These are phyloP conservation scores for Drosophila histrio DNA, from an alignment of 2,888 invertebrate species.

Conservation along the genomic window DNA sequence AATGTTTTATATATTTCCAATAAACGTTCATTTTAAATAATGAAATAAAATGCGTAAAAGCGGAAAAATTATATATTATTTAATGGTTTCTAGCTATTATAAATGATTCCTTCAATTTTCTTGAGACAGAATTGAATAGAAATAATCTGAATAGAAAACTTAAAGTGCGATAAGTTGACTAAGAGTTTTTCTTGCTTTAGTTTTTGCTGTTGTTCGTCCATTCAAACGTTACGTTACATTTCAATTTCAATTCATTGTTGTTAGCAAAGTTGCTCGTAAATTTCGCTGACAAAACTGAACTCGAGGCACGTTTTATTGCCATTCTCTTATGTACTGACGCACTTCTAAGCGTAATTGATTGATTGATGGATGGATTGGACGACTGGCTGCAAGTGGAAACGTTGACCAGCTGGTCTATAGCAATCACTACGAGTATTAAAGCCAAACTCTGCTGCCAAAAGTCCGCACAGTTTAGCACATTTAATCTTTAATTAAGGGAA, in stretches of 20 bases:
- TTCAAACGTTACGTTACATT: conserved; percentile 7
- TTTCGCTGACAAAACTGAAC: conserved; percentile 61
- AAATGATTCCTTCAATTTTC: too few species aligned
- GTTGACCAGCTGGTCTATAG: conserved; percentile 23
- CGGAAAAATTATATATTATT: too few species aligned
- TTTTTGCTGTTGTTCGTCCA: neutral
- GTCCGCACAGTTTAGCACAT: conserved; percentile 62
- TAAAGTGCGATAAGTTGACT: conserved; percentile 1
- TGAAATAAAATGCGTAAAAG: too few species aligned
- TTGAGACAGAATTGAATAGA: too few species aligned
- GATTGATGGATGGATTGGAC: conserved; percentile 63
- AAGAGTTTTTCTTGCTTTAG: too few species aligned
- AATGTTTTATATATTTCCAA: too few species aligned
- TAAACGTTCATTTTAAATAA: too few species aligned
- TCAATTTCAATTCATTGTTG: conserved; percentile 53
- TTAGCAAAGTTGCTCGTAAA: conserved; percentile 68
- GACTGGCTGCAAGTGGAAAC: conserved; percentile 15
- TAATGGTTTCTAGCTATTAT: too few species aligned
- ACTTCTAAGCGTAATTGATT: conserved; percentile 74
- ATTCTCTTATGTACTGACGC: conserved; percentile 46
- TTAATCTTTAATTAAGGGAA: conserved; percentile 74
- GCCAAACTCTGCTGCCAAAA: conserved; percentile 37
- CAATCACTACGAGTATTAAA: conserved; percentile 49
- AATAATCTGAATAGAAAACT: neutral
- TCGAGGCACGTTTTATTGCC: conserved; percentile 61